These are phyloP conservation scores for Drosophila pseudoobscura DNA, from an alignment of 1,140 invertebrate species.

Conservation along the genomic window DNA sequence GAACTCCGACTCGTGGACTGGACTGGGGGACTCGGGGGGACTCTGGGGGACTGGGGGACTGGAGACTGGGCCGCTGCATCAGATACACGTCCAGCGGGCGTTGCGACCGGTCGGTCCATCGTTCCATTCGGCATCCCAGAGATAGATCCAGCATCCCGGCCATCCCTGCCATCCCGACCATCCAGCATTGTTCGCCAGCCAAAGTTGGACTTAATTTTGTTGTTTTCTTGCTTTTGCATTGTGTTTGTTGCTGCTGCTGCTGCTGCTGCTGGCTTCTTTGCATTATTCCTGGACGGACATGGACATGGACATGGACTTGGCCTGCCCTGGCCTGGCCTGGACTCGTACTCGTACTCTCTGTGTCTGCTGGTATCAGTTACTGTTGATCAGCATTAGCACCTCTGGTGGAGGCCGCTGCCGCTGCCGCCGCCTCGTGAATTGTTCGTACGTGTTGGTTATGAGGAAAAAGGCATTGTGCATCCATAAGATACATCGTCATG, in stretches of 20 bases:
- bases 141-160: slow-evolving; percentile 7
- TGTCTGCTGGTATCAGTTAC: slow-evolving; percentile 64
- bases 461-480: slow-evolving; percentile 61
- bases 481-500: slow-evolving; percentile 35
- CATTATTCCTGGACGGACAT: slow-evolving; percentile 59
- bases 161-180: slow-evolving; percentile 1
- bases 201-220: slow-evolving; percentile 68
- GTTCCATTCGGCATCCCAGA: slow-evolving; percentile 2
- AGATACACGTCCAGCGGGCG: slow-evolving; percentile 79
- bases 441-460: slow-evolving; percentile 77
- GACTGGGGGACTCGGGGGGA: slow-evolving; percentile 12
- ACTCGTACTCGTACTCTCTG: no score
- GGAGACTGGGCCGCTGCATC: slow-evolving; percentile 58
- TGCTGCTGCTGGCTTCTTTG: slow-evolving; percentile 61
- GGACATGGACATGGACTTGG: slow-evolving; percentile 18
- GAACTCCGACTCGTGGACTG: slow-evolving; percentile 48
- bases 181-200: slow-evolving; percentile 33
- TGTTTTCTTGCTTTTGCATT: slow-evolving; percentile 45
- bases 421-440: slow-evolving; percentile 70
- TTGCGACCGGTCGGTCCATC: slow-evolving; percentile 53
- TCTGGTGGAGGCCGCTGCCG: slow-evolving; percentile 64
- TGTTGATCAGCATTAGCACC: slow-evolving; percentile 81
- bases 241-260: slow-evolving; percentile 39
- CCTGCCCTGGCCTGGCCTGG: slow-evolving; percentile 19
- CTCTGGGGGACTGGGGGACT: slow-evolving; percentile 16